Percentiles rank a stretch among this genome's conserved stretches.
Evolutionary conservation across 2,888 invertebrate species (phyloP).

Genomic region (Xestia c-nigrum): DNA sequence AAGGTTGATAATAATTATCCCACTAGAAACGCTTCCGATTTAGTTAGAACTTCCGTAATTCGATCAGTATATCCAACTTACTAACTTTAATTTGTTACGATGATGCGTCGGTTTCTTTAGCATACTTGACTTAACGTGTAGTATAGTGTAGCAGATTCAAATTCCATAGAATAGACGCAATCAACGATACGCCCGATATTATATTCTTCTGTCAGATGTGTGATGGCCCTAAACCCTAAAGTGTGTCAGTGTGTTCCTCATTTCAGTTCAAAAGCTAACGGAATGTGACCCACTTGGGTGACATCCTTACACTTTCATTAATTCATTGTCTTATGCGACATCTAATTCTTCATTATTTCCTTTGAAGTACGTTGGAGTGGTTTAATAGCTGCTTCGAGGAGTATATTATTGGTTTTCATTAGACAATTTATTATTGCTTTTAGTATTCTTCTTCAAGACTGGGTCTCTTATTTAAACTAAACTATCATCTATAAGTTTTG

Average conservation of each 20-base stretch:
- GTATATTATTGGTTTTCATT: not conserved
- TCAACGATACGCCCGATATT: not conserved
- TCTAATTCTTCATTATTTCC: conserved; percentile 3
- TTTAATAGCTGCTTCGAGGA: not conserved
- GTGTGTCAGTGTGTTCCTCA: conserved; percentile 50
- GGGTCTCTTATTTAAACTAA: not conserved
- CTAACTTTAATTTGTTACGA: not conserved
- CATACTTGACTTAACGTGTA: not conserved
- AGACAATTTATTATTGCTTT: not conserved
- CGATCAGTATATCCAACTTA: not conserved
- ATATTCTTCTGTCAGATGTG: not conserved
- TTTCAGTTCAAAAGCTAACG: conserved; percentile 26
- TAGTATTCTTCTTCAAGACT: not conserved
- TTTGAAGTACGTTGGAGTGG: not conserved
- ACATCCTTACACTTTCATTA: conserved; percentile 29
- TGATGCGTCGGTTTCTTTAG: not conserved
- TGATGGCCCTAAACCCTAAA: conserved; percentile 11
- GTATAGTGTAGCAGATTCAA: not conserved
- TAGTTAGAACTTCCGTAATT: not conserved
- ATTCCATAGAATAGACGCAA: not conserved
- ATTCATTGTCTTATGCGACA: conserved; percentile 20
- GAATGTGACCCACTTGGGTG: conserved; percentile 50
- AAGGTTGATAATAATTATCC: too few species aligned
- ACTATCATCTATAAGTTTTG: too few species aligned
- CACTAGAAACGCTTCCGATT: not conserved